Percentiles rank a stretch among this genome's conserved stretches.
Evolutionary conservation across 2,888 invertebrate genomes (phyloP).

Genomic region (Limnephilus lunatus): DNA sequence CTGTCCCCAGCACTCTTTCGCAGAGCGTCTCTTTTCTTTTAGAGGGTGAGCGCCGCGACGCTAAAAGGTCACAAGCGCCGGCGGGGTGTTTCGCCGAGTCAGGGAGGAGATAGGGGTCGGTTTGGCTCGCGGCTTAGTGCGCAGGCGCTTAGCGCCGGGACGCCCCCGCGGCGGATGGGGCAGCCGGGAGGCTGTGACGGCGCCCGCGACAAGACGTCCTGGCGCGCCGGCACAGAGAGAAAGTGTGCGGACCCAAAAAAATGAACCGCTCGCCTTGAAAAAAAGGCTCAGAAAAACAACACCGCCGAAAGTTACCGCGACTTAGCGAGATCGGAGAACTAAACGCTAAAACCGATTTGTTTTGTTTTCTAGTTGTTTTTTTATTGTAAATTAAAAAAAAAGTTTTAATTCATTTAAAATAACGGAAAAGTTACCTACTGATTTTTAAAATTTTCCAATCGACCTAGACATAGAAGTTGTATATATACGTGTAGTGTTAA

Average conservation of each 20-base stretch:
- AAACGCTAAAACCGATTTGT: conserved; percentile 19
- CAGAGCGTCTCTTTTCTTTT: conserved; percentile 62
- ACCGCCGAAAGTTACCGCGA: conserved; percentile 48
- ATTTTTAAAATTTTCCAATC: conserved; percentile 44
- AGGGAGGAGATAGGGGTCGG: conserved; percentile 24
- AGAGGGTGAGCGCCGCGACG: conserved; percentile 39
- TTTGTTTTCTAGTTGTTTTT: conserved; percentile 22
- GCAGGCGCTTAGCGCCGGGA: conserved; percentile 53
- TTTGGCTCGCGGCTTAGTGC: conserved; percentile 52
- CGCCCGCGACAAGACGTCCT: conserved; percentile 60
- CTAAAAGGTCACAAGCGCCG: conserved; percentile 45
- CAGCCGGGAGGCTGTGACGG: conserved; percentile 53
- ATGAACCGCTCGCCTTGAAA: conserved; percentile 61
- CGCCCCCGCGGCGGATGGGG: conserved; percentile 57
- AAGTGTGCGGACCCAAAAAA: conserved; percentile 63
- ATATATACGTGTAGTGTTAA: conserved; percentile 53
- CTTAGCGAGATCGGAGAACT: conserved; percentile 47
- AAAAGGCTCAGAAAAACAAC: conserved; percentile 53
- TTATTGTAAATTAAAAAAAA: conserved; percentile 30
- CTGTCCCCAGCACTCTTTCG: conserved; percentile 54
- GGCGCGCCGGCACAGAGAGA: conserved; percentile 58
- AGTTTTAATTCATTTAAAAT: conserved; percentile 7
- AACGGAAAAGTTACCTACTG: background rate
- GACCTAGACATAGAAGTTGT: conserved; percentile 48
- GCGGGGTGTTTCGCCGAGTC: background rate